Base-by-base conservation (phyloP, 2,797 vertebrate species). In the Sternotherus odoratus region DNA sequence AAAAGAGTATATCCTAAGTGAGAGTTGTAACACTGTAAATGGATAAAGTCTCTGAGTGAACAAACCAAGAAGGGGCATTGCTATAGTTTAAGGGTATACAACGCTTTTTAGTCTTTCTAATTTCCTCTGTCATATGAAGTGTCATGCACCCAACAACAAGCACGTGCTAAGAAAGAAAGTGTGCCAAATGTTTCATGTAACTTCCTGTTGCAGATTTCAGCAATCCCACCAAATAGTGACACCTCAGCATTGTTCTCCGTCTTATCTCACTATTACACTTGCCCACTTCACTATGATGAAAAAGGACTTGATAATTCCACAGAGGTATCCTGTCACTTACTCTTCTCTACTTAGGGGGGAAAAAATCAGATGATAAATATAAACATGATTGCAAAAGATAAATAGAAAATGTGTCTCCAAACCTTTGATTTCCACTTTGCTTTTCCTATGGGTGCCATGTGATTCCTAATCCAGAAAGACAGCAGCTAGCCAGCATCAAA, bases 401-500 rank as follows among this genome's bases (percentile, higher is more conserved):
- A 79, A 21, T 84, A 83, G 86, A 83, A 96, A 96, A 92, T 89
- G 12, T 86, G 89, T 81, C 72, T 26, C 19, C 36, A 39, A 63
- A 83, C 49, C 16, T 78, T 56, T 91, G 72, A 81, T 87, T 90
- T 88, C 81, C 60, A 63, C 8, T 83, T 89, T 63, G 9, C 49
- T 80, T 88, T 97, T 79, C 93, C 79, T 30, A 8, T 82, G 48
- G 79, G 87, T 89, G 77, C 43, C 77, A 13, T 88, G 63, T 60
- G 53, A 88, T 85, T 88, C 33, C 48, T 88, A 82, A 89, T 85
- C 85, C 86, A 85, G 82, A 79, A 94, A 95, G 90, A 56, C 17
- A 86, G 3, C 33, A 82, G 46, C 92, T 72, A 92, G 8, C 39
- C 66, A 81, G 16, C 53, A 91, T 89, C 79, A 90, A 90, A 93